Conservation (phyloP, 37 sponge, comb jelly and placozoan species). For the Spongilla lacustris region DNA sequence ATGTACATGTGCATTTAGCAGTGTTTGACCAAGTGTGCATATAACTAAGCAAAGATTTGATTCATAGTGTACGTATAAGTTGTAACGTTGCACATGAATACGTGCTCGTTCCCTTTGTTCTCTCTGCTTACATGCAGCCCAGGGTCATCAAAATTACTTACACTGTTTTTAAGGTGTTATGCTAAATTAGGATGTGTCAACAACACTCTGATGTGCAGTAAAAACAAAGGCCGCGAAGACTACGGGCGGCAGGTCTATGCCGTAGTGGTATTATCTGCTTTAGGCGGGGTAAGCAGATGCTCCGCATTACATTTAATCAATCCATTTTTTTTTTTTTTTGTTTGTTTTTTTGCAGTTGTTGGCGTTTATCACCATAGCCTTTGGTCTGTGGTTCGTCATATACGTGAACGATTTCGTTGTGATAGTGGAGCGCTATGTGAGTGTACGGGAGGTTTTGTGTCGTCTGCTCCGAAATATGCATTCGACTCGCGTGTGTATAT, state of each 20-base stretch:
- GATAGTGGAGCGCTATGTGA: not conserved
- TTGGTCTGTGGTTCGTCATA: not conserved
- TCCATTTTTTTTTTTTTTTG: not conserved
- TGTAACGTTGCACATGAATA: too few relatives aligned
- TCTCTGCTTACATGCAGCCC: not conserved
- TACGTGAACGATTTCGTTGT: not conserved
- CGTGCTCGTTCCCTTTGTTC: too few relatives aligned
- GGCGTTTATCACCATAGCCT: not conserved
- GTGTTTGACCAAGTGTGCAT: too few relatives aligned
- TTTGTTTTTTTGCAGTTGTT: not conserved
- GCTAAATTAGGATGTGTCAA: not conserved
- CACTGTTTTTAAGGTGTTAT: not conserved
- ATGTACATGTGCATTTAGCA: too few relatives aligned
- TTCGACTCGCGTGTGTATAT: not conserved
- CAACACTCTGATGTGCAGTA: not conserved
- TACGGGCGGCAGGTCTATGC: not conserved
- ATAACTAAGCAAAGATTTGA: too few relatives aligned
- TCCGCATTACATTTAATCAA: too few relatives aligned
- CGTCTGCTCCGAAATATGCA: not conserved
- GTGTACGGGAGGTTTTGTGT: not conserved
- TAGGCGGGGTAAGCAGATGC: not conserved
- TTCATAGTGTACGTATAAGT: too few relatives aligned
- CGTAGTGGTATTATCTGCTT: not conserved
- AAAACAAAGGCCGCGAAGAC: not conserved
- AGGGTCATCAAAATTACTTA: not conserved